Conservation (phyloP, 37 sponge, comb jelly and placozoan species). For the Oscarella lobularis region DNA sequence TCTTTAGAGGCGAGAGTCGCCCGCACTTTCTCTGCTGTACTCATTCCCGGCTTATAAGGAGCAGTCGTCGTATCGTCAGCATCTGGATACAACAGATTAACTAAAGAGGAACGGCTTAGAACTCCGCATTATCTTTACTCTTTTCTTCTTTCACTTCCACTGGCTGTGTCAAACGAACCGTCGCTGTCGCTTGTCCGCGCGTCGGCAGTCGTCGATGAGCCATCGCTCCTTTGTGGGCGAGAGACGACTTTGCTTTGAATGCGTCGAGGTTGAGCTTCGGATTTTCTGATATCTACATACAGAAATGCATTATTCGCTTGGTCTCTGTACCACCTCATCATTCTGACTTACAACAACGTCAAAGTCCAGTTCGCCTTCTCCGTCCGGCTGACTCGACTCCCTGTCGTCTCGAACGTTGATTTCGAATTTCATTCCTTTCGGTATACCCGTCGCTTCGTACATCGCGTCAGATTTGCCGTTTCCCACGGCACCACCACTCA, state of each 20-base stretch:
- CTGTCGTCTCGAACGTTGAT: neutral
- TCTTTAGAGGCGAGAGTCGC: neutral
- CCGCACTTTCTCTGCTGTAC: neutral
- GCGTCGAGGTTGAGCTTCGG: neutral
- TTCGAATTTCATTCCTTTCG: neutral
- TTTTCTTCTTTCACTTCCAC: no score
- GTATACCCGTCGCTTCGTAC: slow-evolving; percentile 1
- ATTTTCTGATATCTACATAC: neutral
- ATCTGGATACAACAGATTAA: no score
- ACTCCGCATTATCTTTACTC: no score
- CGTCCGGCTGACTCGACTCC: neutral
- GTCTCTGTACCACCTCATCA: neutral
- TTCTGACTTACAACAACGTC: neutral
- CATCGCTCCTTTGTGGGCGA: neutral
- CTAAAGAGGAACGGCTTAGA: no score
- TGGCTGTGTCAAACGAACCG: no score
- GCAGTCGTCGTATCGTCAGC: no score
- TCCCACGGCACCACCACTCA: no score
- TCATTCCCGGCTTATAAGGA: neutral
- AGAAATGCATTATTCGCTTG: neutral
- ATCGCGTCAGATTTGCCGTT: no score
- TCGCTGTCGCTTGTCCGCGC: no score
- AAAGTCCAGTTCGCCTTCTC: neutral
- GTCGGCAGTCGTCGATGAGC: neutral
- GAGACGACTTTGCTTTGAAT: neutral